Base-by-base conservation (phyloP, 2,797 vertebrate genomes). In the Euphonia xanthogaster region DNA sequence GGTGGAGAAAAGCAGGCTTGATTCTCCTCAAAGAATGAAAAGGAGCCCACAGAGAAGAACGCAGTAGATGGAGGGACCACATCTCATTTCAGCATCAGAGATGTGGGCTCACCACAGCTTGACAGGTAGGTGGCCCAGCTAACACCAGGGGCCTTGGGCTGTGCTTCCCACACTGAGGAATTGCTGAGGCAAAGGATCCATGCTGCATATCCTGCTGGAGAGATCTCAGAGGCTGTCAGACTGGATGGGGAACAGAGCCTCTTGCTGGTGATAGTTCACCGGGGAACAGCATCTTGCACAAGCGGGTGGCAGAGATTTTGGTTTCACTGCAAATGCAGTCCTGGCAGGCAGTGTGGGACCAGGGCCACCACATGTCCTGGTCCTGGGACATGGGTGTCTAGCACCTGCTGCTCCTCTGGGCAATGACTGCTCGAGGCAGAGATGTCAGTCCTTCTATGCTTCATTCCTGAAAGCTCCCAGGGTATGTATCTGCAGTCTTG, bases 301-400 rank as follows among this genome's bases (percentile, higher is more conserved):
- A 2, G 1, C 1, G 18, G 18, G 17, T 17, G 22, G 20, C 0
- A 1, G 25, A 86, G n/a, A 33, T 33, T 74, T 82, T 1, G 0
- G 55, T n/a, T 47, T 70, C 53, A 70, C 19, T 27, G 63, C 61
- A 62, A 30, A 73, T 5, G n/a, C 45, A 57, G 44, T 54, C 73
- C 44, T 60, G 44, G 76, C 14, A 33, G 71, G 47, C 40, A 47
- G 35, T 1, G 47, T 24, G 39, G 74, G 20, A 57, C 33, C 6
- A 1, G 27, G 30, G 35, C 42, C 33, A 50, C 19, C 63, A 24
- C 0, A 0, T 9, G 16, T 60, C 53, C 65, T 35, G 37, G 16
- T 60, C 53, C 65, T 35, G 37, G 31, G 11, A 78, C 28, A 37
- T 0, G 0, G 25, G 18, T 4, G 2, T 15, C 40, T 17, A 35